Evolutionary conservation across 1,140 invertebrate genomes (phyloP).

Genomic region (Chironomus striatipennis): DNA sequence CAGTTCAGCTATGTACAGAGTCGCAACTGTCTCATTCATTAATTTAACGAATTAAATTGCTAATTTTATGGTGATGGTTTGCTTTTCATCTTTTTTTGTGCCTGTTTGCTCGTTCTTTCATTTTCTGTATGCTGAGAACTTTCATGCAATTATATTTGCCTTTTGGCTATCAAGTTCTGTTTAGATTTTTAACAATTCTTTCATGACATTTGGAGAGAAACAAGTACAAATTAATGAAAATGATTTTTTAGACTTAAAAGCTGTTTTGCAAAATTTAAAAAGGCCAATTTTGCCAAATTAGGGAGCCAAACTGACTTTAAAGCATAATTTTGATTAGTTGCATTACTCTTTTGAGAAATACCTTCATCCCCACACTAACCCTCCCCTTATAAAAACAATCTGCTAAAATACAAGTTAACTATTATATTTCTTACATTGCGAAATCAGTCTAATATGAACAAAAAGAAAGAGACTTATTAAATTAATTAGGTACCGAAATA

Average conservation of each 20-base stretch:
- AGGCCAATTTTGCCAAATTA: too few species aligned
- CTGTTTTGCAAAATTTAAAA: too few species aligned
- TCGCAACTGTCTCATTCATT: constrained; percentile 22
- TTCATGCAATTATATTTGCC: constrained; percentile 11
- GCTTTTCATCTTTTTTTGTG: constrained; percentile 4
- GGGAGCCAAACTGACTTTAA: too few species aligned
- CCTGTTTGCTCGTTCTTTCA: neutral
- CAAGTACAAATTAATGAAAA: neutral
- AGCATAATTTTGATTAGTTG: too few species aligned
- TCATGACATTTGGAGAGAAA: neutral
- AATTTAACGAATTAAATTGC: constrained; percentile 17
- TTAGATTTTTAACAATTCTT: neutral
- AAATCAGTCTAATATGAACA: too few species aligned
- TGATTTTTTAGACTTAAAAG: too few species aligned
- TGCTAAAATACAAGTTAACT: too few species aligned
- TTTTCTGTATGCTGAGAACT: neutral
- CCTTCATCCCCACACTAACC: too few species aligned
- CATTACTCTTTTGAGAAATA: too few species aligned
- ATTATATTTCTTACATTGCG: too few species aligned
- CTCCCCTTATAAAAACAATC: too few species aligned
- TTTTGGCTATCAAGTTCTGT: neutral
- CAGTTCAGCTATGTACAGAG: neutral
- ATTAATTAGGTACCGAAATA: neutral
- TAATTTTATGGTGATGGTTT: constrained; percentile 20
- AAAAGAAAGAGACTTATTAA: neutral